These are phyloP conservation scores for Zingel zingel DNA, from an alignment of 2,113 vertebrate genomes.

Conservation along the genomic window DNA sequence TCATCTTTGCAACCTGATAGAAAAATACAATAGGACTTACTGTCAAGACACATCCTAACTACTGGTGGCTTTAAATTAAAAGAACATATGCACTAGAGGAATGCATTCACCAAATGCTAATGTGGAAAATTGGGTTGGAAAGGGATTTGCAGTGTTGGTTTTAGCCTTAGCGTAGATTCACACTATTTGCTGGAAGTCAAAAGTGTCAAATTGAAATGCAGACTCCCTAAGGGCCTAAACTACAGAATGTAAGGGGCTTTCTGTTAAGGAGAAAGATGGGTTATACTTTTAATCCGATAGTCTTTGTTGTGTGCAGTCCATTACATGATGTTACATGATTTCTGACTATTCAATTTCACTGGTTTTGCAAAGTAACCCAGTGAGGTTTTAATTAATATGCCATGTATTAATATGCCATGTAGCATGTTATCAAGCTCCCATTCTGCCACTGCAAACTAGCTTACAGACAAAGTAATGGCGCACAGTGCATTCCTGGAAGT, in stretches of 20 bases:
- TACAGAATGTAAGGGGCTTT: not conserved
- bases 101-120: conserved; percentile 38
- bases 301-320: conserved; percentile 9
- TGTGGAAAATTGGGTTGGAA: conserved; percentile 60
- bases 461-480: conserved; percentile 14
- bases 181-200: conserved; percentile 29
- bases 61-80: conserved; percentile 39
- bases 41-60: conserved; percentile 20
- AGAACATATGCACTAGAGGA: conserved; percentile 22
- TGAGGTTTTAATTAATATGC: conserved; percentile 6
- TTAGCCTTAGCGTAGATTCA: not conserved
- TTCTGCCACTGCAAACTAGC: not conserved
- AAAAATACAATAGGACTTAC: not conserved
- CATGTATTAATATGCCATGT: not conserved
- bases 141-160: conserved; percentile 38
- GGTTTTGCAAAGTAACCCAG: not conserved
- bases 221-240: not conserved
- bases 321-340: conserved; percentile 1
- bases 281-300: not conserved
- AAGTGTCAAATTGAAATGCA: conserved; percentile 34
- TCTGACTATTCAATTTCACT: not conserved
- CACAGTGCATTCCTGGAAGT: conserved; percentile 27
- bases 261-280: not conserved
- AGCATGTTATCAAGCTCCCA: not conserved
- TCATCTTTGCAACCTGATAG: conserved; percentile 14